phyloP scores from a whole-genome alignment of 2,888 invertebrate species.

The Polia nebulosa region DNA sequence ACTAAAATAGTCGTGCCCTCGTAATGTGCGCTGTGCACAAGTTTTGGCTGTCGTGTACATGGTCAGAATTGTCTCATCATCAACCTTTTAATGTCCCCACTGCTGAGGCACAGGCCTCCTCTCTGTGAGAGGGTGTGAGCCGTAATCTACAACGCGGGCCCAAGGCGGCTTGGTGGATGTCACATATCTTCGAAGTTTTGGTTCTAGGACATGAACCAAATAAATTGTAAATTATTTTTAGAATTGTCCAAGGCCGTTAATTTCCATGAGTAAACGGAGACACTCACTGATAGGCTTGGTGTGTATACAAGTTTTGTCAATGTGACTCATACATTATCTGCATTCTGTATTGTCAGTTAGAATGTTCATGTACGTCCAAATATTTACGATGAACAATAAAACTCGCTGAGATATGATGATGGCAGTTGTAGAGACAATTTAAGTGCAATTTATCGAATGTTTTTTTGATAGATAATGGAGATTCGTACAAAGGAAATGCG shows the following conservation, averaged over 20 bases:
- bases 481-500: not conserved
- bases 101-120: no score
- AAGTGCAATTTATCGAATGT: not conserved
- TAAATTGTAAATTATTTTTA: not conserved
- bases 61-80: no score
- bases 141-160: no score
- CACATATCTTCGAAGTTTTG: no score
- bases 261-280: not conserved
- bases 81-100: no score
- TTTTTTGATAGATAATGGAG: constrained; percentile 1
- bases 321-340: constrained; percentile 38
- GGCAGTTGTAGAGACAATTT: not conserved
- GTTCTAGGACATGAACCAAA: no score
- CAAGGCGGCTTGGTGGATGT: no score
- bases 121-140: no score
- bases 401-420: constrained; percentile 13
- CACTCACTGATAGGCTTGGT: not conserved
- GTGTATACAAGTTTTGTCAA: not conserved
- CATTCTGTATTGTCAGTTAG: constrained; percentile 17
- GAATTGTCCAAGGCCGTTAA: not conserved
- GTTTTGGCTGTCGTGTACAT: no score
- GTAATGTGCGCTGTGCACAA: not conserved
- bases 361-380: constrained; percentile 37
- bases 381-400: constrained; percentile 39
- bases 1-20: not conserved